Conservation (phyloP, 1,140 invertebrate species). For the Tetragonula clypearis region DNA sequence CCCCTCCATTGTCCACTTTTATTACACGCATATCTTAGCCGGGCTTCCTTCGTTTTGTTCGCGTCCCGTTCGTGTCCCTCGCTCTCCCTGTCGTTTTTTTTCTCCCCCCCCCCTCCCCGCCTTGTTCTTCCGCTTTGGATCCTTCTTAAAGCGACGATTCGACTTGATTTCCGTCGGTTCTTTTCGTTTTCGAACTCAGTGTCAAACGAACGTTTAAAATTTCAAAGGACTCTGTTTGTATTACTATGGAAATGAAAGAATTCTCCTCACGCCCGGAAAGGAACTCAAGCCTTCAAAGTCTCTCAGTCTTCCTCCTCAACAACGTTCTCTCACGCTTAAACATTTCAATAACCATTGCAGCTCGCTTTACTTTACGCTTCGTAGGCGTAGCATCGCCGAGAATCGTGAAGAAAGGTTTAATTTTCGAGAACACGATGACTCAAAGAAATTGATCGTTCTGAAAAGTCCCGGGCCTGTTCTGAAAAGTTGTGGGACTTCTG, state of each 20-base stretch:
- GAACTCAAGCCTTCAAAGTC: not conserved
- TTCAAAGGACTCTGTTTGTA: too few relatives aligned
- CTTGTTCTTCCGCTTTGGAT: not conserved
- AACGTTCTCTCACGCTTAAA: too few relatives aligned
- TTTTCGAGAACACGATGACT: slow-evolving; percentile 35
- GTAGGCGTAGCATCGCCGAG: not conserved
- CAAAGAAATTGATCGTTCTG: not conserved
- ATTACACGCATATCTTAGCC: slow-evolving; percentile 78
- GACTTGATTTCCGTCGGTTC: too few relatives aligned
- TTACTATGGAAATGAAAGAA: too few relatives aligned
- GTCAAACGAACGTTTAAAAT: too few relatives aligned
- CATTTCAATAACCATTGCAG: not conserved
- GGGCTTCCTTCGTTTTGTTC: slow-evolving; percentile 23
- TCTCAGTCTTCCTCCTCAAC: fast-evolving
- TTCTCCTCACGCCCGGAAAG: too few relatives aligned
- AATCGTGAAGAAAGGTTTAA: slow-evolving; percentile 14
- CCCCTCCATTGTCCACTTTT: slow-evolving; percentile 79
- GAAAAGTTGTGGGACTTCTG: not conserved
- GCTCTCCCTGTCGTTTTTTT: not conserved
- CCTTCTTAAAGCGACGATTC: too few relatives aligned
- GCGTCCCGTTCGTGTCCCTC: not conserved
- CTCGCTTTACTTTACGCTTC: not conserved
- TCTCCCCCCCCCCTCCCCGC: too few relatives aligned
- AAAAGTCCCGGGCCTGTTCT: not conserved
- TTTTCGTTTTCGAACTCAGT: too few relatives aligned